These are phyloP conservation scores for Odontocolon sp. DNA, from an alignment of 2,888 invertebrate genomes.

Conservation along the genomic window DNA sequence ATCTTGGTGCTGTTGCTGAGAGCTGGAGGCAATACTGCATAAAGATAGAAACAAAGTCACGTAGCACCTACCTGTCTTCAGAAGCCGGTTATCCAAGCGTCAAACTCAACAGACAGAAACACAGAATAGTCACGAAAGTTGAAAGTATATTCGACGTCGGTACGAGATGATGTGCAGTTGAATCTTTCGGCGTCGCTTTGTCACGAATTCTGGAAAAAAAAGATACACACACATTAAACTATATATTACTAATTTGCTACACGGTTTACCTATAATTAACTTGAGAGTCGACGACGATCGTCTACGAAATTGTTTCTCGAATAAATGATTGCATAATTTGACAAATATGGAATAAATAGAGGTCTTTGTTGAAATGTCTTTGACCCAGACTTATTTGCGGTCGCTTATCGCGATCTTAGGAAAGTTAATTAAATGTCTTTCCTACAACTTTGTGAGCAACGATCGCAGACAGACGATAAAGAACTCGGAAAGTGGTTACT, in stretches of 20 bases:
- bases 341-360: too few relatives aligned
- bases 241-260: background rate
- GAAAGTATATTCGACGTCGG: background rate
- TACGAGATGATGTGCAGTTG: slow-evolving; percentile 1
- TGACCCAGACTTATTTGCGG: too few relatives aligned
- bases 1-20: slow-evolving; percentile 21
- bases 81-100: slow-evolving; percentile 49
- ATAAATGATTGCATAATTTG: too few relatives aligned
- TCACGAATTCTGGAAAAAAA: slow-evolving; percentile 9
- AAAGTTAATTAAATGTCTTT: slow-evolving; percentile 25
- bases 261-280: too few relatives aligned
- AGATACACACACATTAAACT: background rate
- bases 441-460: slow-evolving; percentile 23
- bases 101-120: slow-evolving; percentile 28
- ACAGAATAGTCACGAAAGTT: too few relatives aligned
- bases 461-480: slow-evolving; percentile 28
- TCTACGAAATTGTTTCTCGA: too few relatives aligned
- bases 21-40: background rate
- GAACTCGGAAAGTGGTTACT: slow-evolving; percentile 26
- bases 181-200: slow-evolving; percentile 6
- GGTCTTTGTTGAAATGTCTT: background rate
- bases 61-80: slow-evolving; percentile 41
- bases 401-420: background rate
- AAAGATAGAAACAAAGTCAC: slow-evolving; percentile 25
- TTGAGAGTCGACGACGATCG: too few relatives aligned